Evolutionary conservation across 2,113 vertebrate species (phyloP).

Genomic region (Xiphophorus hellerii): DNA sequence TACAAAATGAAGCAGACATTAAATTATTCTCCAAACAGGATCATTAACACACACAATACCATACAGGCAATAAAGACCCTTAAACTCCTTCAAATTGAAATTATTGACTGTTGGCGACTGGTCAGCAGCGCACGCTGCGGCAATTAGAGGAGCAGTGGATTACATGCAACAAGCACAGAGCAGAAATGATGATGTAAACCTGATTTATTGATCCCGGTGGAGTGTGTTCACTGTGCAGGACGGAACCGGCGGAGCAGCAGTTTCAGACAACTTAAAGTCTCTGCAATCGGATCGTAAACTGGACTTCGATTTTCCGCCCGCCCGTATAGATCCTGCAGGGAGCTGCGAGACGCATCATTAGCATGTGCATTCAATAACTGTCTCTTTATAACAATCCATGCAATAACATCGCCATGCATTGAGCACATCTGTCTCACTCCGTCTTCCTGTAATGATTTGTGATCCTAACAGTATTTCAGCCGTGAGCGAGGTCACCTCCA

Average conservation of each 20-base stretch:
- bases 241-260: constrained; percentile 43
- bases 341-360: constrained; percentile 33
- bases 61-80: neutral
- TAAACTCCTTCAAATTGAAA: neutral
- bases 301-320: constrained; percentile 57
- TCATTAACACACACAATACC: neutral
- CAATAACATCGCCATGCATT: constrained; percentile 6
- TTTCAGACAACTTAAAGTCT: constrained; percentile 46
- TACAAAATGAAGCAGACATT: neutral
- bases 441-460: neutral
- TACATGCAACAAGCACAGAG: neutral
- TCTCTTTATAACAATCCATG: constrained; percentile 2
- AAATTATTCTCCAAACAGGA: neutral
- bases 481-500: constrained; percentile 61
- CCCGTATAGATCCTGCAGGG: constrained; percentile 26
- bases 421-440: constrained; percentile 25
- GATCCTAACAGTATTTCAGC: constrained; percentile 30
- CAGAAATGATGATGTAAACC: neutral
- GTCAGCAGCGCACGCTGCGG: neutral
- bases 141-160: neutral
- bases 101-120: neutral
- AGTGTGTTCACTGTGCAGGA: neutral
- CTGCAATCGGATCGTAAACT: constrained; percentile 40
- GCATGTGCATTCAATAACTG: constrained; percentile 42
- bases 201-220: constrained; percentile 19